Evolutionary conservation across 2,888 invertebrate genomes (phyloP).

Genomic region (Antitype chi): DNA sequence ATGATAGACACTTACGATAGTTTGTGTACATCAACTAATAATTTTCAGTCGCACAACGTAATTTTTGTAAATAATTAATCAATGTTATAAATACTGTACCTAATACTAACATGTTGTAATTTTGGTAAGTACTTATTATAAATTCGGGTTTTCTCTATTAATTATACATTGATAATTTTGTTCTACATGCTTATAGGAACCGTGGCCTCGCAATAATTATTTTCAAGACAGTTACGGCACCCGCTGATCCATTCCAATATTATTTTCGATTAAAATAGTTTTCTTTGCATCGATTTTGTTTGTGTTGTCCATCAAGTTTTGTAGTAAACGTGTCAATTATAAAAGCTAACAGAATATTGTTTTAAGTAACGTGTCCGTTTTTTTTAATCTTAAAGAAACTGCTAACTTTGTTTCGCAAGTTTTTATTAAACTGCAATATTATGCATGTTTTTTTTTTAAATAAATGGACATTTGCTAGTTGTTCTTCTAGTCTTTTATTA

Average conservation of each 20-base stretch:
- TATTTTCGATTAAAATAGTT: slow-evolving; percentile 54
- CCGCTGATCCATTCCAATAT: slow-evolving; percentile 81
- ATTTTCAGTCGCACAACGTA: slow-evolving; percentile 72
- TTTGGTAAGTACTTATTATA: slow-evolving; percentile 86
- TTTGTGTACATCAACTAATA: slow-evolving; percentile 50
- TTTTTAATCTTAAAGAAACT: slow-evolving; percentile 1
- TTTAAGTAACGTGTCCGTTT: slow-evolving; percentile 30
- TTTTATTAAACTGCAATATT: slow-evolving; percentile 54
- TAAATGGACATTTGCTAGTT: slow-evolving; percentile 57
- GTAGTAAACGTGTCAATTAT: slow-evolving; percentile 72
- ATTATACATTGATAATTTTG: slow-evolving; percentile 58
- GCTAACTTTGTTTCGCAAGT: slow-evolving; percentile 17
- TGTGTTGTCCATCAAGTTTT: slow-evolving; percentile 70
- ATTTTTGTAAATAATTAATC: slow-evolving; percentile 79
- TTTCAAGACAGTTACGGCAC: slow-evolving; percentile 78
- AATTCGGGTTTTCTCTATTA: slow-evolving; percentile 73
- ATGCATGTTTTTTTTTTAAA: slow-evolving; percentile 33
- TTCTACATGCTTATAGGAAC: slow-evolving; percentile 74
- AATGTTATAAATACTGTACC: slow-evolving; percentile 71
- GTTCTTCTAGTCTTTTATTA: slow-evolving; percentile 65
- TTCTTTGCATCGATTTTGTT: slow-evolving; percentile 61
- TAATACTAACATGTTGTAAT: slow-evolving; percentile 76
- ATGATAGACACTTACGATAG: slow-evolving; percentile 39
- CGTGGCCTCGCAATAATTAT: slow-evolving; percentile 81
- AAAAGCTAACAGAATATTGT: slow-evolving; percentile 45